Base-by-base conservation (phyloP, 2,797 vertebrate genomes). In the Alosa sapidissima region DNA sequence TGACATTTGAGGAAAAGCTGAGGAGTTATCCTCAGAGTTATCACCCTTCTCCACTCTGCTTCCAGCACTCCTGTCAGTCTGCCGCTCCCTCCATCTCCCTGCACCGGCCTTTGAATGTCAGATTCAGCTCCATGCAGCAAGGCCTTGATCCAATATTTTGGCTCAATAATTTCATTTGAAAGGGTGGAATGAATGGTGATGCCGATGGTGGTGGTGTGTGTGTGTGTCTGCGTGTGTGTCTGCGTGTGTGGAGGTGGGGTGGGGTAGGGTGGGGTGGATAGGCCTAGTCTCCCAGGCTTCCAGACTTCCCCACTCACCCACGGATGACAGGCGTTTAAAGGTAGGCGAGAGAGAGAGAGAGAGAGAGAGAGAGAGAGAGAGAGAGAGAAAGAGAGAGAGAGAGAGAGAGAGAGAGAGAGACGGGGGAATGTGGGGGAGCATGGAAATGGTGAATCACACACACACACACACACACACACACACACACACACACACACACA, bases 91-190 rank as follows among this genome's bases (percentile, higher is more conserved):
- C 81, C 86, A 51, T 28, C 85, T 87, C 85, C 91, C 92, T 89
- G 90, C 89, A 84, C 88, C 94, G 94, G 91, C 94, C 94, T 95
- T 96, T 95, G 93, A 94, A 94, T 95, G 94, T 95, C 93, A 93
- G 89, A 92, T 88, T 82, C 87, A 91, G 91, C 91, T 91, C 91
- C 92, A 84, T 88, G 90, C 93, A 89, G 72, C 85, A 89, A 91
- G 84, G 83, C 90, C 92, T 88, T 88, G 89, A 91, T 90, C 91
- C 90, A 88, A 90, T 91, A 93, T 92, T 92, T 93, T 92, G 92
- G 90, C 91, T 92, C 90, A 89, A 90, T 92, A 91, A 94, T 94
- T 93, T 91, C 93, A 88, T 93, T 90, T 92, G 48, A 81, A 60
- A 24, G 28, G 21, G 19, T 47, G 16, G 16, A 55, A 7, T 55